Base-by-base conservation (phyloP, 2,888 invertebrate species). In the Ornithoptera alexandrae region DNA sequence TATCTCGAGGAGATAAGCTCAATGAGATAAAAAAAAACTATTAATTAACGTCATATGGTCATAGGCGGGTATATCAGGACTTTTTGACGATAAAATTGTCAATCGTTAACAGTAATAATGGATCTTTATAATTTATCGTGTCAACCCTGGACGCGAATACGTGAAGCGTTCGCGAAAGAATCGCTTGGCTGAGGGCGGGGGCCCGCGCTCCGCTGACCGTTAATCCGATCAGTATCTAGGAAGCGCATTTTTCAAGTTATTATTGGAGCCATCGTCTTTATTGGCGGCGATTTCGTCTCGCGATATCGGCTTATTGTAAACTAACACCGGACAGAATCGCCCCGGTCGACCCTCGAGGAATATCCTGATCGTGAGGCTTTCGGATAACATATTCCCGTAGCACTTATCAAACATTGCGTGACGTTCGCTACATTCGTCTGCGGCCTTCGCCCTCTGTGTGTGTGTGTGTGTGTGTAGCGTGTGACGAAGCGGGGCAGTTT, bases 161-260 rank as follows among this genome's bases (percentile, higher is more conserved):
- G 85, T 85, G 88, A 85, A 86, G 80, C 87, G 83, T 83, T 81
- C 82, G 82, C 75, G 79, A 84, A 87, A 86, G 89, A 90, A 89
- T 89, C 87, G 88, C 84, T 81, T 81, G 81, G 79, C 85, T 90
- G 90, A 90, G 90, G 90, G 90, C 87, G 82, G 79, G 73, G 81
- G 84, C 85, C 86, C 85, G 80, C 79, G 81, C 84, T 85, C 86
- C 85, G 80, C 79, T 89, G 88, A 87, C 89, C 89, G 89, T 89
- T 91, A 90, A 92, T 92, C 87, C 86, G 89, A 89, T 89, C 89
- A 85, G 85, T 89, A 88, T 89, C 87, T 83, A 81, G 81, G 82
- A 78, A 77, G 76, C 74, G 72, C 76, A 78, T 77, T 77, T 88
- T 87, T 86, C 81, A 83, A 84, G 85, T 88, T 89, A 89, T 90